Evolutionary conservation across 2,113 vertebrate species (phyloP), one percentile per base, ranked within the genome.

Genomic region (Pelodiscus sinensis): DNA sequence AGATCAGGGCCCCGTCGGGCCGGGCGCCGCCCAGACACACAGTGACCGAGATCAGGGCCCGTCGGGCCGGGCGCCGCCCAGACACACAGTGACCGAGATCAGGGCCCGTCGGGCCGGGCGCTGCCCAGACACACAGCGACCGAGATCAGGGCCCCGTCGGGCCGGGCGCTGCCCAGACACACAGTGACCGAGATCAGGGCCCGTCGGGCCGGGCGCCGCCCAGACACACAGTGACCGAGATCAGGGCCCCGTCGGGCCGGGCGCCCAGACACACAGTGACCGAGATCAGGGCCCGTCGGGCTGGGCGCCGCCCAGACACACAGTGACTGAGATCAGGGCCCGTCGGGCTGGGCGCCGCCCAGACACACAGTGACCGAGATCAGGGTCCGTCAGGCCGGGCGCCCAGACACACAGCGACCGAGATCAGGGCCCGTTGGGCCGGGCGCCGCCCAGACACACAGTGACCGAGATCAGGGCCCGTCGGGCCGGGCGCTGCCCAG

Each of bases 51-150:
- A 31, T 31, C 6, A 3, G 13, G 62, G 62, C 14, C 13, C 3
- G 5, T 15, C 14, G 1, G 0, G 14, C 62, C 2, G 7, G 62
- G 62, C 8, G 15, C 31, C 18, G 62, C 31, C 31, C 31, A n/a
- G 31, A 68, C 15, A 68, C 65, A 68, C 62, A 18, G 15, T 9
- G 62, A 68, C 62, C 1, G 12, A 68, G 62, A 68, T 68, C 8
- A 18, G 29, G 62, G 62, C 29, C 29, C 4, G 13, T 16, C 8
- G 2, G 0, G 7, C 31, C 1, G 3, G 31, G 29, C 16, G 1
- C 65, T 68, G 65, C 31, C 16, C 65, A n/a, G n/a, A n/a, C n/a
- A n/a, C n/a, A n/a, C n/a, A n/a, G n/a, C n/a, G n/a, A n/a, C n/a
- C n/a, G n/a, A n/a, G n/a, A n/a, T n/a, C n/a, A n/a, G n/a, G n/a